Percentiles rank a stretch among this genome's conserved stretches.
These are phyloP conservation scores for Dreissena polymorpha DNA, from an alignment of 1,140 invertebrate species.

Conservation along the genomic window DNA sequence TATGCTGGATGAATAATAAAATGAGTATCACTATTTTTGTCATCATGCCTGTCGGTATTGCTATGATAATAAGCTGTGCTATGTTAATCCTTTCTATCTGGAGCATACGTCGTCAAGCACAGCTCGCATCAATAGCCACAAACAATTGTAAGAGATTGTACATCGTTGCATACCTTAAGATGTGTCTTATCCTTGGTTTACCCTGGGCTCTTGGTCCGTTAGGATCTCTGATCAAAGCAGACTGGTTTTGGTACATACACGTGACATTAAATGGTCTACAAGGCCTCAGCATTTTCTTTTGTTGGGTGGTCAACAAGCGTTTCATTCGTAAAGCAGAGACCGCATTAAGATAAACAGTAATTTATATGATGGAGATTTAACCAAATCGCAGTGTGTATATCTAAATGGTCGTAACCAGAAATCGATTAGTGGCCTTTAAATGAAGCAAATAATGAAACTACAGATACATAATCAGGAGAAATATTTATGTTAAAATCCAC, in stretches of 20 bases:
- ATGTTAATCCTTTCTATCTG: conserved; percentile 26
- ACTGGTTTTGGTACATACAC: conserved; percentile 24
- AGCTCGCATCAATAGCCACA: background rate
- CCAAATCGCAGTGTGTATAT: too few species aligned
- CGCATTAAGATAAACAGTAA: too few species aligned
- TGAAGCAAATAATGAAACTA: too few species aligned
- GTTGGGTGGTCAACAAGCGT: conserved; percentile 20
- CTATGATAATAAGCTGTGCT: conserved; percentile 6
- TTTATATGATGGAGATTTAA: too few species aligned
- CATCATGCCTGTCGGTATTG: conserved; percentile 11
- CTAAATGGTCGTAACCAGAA: too few species aligned
- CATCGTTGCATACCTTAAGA: conserved; percentile 31
- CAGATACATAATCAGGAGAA: too few species aligned
- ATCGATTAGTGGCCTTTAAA: too few species aligned
- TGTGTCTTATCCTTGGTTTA: conserved; percentile 41
- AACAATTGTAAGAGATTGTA: background rate
- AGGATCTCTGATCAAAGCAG: background rate
- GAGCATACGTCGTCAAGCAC: background rate
- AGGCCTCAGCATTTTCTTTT: conserved; percentile 36
- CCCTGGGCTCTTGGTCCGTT: conserved; percentile 40
- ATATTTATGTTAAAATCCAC: too few species aligned
- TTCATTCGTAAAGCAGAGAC: conserved; percentile 8
- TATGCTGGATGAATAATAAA: conserved; percentile 42
- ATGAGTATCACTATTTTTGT: conserved; percentile 16
- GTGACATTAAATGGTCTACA: conserved; percentile 45